Percentiles rank a stretch among this genome's conserved stretches.
Evolutionary conservation across 2,888 invertebrate genomes (phyloP).

Genomic region (Steinernema hermaphroditum): DNA sequence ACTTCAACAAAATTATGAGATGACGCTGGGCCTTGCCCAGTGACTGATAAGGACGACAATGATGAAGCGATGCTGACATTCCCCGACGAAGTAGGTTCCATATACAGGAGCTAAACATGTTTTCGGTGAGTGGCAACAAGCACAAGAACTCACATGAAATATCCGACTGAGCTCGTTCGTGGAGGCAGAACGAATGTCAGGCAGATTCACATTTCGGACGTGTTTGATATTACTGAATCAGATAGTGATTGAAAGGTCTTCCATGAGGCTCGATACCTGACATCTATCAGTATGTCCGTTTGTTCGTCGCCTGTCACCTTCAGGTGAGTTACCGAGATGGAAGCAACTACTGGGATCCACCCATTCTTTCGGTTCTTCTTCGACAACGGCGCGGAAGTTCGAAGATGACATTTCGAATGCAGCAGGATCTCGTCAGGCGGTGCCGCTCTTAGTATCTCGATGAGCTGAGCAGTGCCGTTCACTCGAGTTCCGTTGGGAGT

Average conservation of each 20-base stretch:
- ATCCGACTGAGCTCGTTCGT: neutral
- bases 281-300: conserved; percentile 12
- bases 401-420: conserved; percentile 19
- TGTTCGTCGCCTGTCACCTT: conserved; percentile 7
- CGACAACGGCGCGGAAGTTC: neutral
- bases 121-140: neutral
- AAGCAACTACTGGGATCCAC: neutral
- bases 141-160: neutral
- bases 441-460: neutral
- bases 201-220: conserved; percentile 2
- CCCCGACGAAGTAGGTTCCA: conserved; percentile 1
- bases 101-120: conserved; percentile 1
- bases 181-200: conserved; percentile 8
- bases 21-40: neutral
- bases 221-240: conserved; percentile 6
- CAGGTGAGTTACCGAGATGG: neutral
- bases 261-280: neutral
- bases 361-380: conserved; percentile 13
- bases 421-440: neutral
- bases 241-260: no score
- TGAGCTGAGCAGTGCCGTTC: no score
- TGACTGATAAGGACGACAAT: neutral
- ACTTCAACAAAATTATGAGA: conserved; percentile 20
- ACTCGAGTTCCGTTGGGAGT: neutral
- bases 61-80: conserved; percentile 3